These are phyloP conservation scores for Spheniscus mendiculus DNA, from an alignment of 2,113 vertebrate genomes.

Conservation along the genomic window DNA sequence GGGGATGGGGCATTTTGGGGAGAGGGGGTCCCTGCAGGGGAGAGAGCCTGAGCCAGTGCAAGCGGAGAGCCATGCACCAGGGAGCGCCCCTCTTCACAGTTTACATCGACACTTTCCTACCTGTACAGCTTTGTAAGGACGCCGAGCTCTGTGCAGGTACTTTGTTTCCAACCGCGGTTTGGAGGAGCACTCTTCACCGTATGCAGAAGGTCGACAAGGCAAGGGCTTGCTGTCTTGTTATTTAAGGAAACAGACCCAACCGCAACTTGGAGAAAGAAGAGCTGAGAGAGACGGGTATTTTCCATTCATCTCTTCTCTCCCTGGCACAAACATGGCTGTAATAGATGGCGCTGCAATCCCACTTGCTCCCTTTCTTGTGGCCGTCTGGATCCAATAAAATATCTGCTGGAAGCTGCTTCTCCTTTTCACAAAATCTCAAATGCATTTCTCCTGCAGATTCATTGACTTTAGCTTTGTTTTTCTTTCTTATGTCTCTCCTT, in stretches of 20 bases:
- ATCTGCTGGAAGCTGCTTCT: constrained; percentile 18
- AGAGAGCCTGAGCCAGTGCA: constrained; percentile 26
- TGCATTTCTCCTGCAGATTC: background rate
- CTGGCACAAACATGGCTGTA: constrained; percentile 1
- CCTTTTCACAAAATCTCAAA: constrained; percentile 8
- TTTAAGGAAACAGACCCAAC: constrained; percentile 2
- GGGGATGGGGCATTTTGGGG: constrained; percentile 47
- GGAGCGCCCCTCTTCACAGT: constrained; percentile 33
- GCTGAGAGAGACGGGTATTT: background rate
- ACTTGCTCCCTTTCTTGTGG: background rate
- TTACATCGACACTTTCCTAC: constrained; percentile 44
- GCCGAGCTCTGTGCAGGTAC: background rate
- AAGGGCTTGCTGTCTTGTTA: background rate
- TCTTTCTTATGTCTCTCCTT: background rate
- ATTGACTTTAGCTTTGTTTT: constrained; percentile 36
- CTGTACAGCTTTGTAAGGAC: constrained; percentile 35
- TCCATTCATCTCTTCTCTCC: constrained; percentile 13
- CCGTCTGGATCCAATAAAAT: background rate
- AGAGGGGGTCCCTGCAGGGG: constrained; percentile 42
- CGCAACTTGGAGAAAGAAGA: constrained; percentile 15
- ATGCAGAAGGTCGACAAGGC: background rate
- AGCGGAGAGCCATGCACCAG: background rate
- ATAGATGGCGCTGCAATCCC: background rate
- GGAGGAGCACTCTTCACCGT: background rate
- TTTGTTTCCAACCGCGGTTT: background rate